Evolutionary conservation across 2,888 invertebrate species (phyloP), one percentile per base, ranked within the genome.

Genomic region (Drosophila helvetica): DNA sequence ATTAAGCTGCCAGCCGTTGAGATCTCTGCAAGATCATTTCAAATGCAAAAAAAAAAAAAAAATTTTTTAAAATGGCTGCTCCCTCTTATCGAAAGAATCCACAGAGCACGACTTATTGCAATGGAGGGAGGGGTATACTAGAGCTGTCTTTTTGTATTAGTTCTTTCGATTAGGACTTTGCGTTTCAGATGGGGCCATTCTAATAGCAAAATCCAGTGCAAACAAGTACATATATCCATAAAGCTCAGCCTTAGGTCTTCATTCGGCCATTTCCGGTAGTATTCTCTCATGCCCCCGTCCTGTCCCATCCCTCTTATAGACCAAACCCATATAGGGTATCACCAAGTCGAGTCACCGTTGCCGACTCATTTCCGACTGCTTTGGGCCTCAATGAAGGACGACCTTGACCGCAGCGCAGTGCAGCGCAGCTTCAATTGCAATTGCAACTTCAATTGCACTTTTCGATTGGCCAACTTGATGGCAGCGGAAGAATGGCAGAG

Each of bases 351-450:
- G 33, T 12, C 15, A 33, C 12, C 2, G n/a, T 38, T 38, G n/a
- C 7, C 38, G 15, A 38, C 15, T 54, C 67, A 30, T 30, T 65
- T 65, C 54, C 67, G 54, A 22, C 22, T 55, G 18, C 45, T 27
- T n/a, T 22, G 48, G 22, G 43, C 42, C 30, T 52, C 42, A 64
- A 54, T 50, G 63, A 75, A 66, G 80, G 68, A 67, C 80, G 84
- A 82, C 86, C 86, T 82, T 82, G 86, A 83, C 84, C 71, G 74
- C 68, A 74, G 58, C 45, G 61, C 70, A 61, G 60, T 69, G 74
- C 68, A 74, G 58, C 45, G 61, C 70, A 61, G 60, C 62, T 51
- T 60, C 48, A 51, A 54, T 45, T 48, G 66, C 42, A 46, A 65
- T 52, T 17, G 53, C 48, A 51, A 54, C 30, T 48, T 62, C 42